These are phyloP conservation scores for Spongilla lacustris DNA, from an alignment of 37 sponge, comb jelly and placozoan species.

Conservation along the genomic window DNA sequence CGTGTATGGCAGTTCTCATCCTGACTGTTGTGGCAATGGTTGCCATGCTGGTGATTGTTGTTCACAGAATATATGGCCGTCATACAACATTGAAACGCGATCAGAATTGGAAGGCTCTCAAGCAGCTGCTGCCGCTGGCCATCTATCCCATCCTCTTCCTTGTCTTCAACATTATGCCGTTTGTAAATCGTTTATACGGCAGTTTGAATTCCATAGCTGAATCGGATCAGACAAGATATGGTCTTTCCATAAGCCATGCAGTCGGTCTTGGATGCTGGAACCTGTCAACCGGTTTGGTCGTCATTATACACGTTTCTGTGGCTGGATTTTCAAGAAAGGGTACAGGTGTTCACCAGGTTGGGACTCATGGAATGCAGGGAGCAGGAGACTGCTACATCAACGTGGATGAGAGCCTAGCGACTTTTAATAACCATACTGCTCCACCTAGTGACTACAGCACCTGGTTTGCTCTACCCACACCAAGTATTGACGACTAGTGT, in stretches of 20 bases:
- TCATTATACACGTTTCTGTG: not conserved
- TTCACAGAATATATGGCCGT: not conserved
- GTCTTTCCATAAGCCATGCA: not conserved
- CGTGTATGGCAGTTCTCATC: not conserved
- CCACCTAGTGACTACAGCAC: too few relatives aligned
- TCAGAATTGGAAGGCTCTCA: not conserved
- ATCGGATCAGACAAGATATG: not conserved
- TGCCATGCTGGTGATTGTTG: not conserved
- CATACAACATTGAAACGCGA: not conserved
- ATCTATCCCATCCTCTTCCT: not conserved
- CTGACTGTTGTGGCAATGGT: not conserved
- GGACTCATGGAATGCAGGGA: too few relatives aligned
- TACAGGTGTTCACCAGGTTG: not conserved
- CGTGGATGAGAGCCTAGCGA: too few relatives aligned
- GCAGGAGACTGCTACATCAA: too few relatives aligned
- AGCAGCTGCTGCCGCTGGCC: not conserved
- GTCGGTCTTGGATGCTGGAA: not conserved
- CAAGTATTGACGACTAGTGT: too few relatives aligned
- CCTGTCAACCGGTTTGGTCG: not conserved
- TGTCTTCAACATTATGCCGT: not conserved
- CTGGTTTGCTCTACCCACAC: too few relatives aligned
- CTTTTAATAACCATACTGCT: too few relatives aligned
- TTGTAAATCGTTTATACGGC: not conserved
- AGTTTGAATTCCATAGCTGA: not conserved
- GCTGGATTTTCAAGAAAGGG: not conserved